Evolutionary conservation across 2,797 vertebrate genomes (phyloP), one percentile per base, ranked within the genome.

Genomic region (Micromesistius poutassou): DNA sequence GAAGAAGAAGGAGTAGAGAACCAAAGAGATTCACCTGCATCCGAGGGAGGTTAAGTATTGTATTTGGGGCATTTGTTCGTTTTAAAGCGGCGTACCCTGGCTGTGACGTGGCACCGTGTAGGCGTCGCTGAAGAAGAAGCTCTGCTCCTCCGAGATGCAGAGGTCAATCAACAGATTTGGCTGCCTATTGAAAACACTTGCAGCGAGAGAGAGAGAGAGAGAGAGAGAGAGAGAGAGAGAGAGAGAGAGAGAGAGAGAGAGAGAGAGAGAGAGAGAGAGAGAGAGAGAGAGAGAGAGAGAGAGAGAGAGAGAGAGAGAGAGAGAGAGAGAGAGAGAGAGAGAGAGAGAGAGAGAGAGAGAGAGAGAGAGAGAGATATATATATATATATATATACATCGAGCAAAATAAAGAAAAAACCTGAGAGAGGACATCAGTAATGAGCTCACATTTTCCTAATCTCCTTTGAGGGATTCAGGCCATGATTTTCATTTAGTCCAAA

Each of bases 401-500:
- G 16, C 50, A 22, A 50, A 22, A 50, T 22, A 50, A 83, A 35
- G 33, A 70, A 79, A 77, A 86, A 91, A 93, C 87, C 89, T 92
- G 92, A 88, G 93, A 95, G 94, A 96, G 94, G 94, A 94, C 94
- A 96, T 94, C 92, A 94, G 91, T 94, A 96, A 96, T 95, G 94
- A 95, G 92, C 93, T 95, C 95, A 95, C 95, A 95, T 96, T 96
- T 96, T 95, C 89, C 91, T 96, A 97, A 97, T 97, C 95, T 95
- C 90, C 93, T 91, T 90, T 94, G 94, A 97, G 96, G 95, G 95
- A 97, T 97, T 97, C 95, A 96, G 95, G 95, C 95, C 96, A 97
- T 95, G 95, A 93, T 96, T 96, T 96, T 96, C 94, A 97, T 97
- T 97, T 96, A 95, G 94, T 95, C 92, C 94, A 95, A 94, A 96